Evolutionary conservation across 2,113 vertebrate species (phyloP), one percentile per base, ranked within the genome.

Genomic region (Ochotona curzoniae): DNA sequence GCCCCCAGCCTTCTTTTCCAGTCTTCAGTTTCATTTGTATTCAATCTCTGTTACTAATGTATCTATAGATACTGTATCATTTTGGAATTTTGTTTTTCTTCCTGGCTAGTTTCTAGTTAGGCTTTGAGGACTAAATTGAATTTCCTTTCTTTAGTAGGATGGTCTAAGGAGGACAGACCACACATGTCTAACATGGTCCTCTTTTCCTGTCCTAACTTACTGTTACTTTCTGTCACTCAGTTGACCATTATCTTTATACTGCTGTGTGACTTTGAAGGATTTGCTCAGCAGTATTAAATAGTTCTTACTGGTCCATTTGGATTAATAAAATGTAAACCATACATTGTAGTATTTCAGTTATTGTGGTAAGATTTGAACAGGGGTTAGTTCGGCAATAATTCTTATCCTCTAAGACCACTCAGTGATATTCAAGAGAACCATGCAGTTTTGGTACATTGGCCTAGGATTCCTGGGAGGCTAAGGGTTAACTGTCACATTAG

Each of bases 71-170:
- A 83, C 60, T 71, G 26, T 86, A 38, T 44, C 51, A 78, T 64
- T 86, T 80, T 57, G 70, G 32, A 79, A 91, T 86, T 91, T 76
- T 20, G 70, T n/a, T 38, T 79, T 91, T 79, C 32, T n/a, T 11
- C 57, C 44, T 83, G 35, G 14, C 44, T 38, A 69, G 13, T 64
- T 92, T 91, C 71, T 61, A 38, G 64, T 80, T 89, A 79, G 44
- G 54, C 17, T 44, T 89, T 2, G 89, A 44, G 78, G 80, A 13
- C 30, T 26, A 49, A 73, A 30, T 91, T 14, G 21, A 79, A 1
- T 44, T 83, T 75, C 66, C 74, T 86, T 20, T 82, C 88, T 83
- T 57, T 57, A 57, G 4, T 57, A 57, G 13, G 54, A 57, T 57
- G 54, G 54, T 17, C 54, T 18, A 57, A 57, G 18, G 10, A 57